Base-by-base conservation (phyloP, 2,888 invertebrate species). In the Amiota minor region DNA sequence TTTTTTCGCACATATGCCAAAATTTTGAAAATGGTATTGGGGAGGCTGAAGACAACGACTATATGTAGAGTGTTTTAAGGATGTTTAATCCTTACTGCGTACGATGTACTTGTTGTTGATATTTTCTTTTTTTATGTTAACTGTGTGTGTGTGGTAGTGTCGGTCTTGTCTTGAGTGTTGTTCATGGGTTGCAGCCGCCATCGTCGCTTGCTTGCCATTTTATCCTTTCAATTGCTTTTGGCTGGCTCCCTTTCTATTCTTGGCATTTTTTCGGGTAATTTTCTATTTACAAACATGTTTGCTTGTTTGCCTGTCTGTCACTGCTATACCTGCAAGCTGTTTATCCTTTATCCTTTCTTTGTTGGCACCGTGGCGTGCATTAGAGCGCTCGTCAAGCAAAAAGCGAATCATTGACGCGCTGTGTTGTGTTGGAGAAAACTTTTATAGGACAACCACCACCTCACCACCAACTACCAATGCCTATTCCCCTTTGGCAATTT, bases 241-340 rank as follows among this genome's bases (percentile, higher is more conserved):
- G 20, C 11, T 45, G 49, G 49, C 53, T 59, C 20, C 20, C 20
- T 62, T 45, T 62, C 62, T 62, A 12, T 62, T 12, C 18, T 62
- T 23, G 45, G n/a, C 45, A 18, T 67, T 71, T 61, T 71, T 61
- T 59, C 23, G 35, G 35, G 61, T 64, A 71, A 71, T 71, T 65
- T 68, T 23, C 71, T 68, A 71, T 74, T 67, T 74, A 69, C 61
- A 50, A 64, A 68, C 71, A 67, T 74, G 74, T 74, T 74, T 65
- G 71, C 67, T 71, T 74, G 65, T 71, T 47, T 49, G 53, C 70
- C 61, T 71, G 70, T 59, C 10, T 35, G 69, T 23, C 46, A 12
- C 20, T 61, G 35, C 65, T 49, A n/a, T 62, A 20, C 20, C 20
- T 59, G 59, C 23, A 20, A 59, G 59, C 35, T 35, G 35, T 59